Percentiles rank a stretch among this genome's conserved stretches.
Evolutionary conservation across 2,797 vertebrate genomes (phyloP).

Genomic region (Argentina silus): DNA sequence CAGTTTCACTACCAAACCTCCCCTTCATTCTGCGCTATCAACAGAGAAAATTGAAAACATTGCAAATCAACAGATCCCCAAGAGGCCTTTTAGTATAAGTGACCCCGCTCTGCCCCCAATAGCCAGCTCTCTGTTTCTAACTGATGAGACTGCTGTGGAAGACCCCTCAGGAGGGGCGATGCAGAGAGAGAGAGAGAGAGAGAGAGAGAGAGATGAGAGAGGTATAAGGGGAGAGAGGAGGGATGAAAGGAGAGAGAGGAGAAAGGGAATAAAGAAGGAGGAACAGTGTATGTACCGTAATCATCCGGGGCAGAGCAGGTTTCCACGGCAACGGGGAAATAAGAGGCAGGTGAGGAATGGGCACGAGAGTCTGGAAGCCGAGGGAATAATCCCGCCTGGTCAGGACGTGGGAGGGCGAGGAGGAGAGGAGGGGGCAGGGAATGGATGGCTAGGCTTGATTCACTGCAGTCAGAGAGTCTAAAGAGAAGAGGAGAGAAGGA

Average conservation of each 20-base stretch:
- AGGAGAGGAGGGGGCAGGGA: slow-evolving; percentile 52
- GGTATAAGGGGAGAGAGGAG: background rate
- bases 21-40: slow-evolving; percentile 38
- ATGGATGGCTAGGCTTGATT: slow-evolving; percentile 66
- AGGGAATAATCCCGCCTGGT: slow-evolving; percentile 55
- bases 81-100: slow-evolving; percentile 45
- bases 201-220: background rate
- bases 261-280: slow-evolving; percentile 41
- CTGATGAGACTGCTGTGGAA: slow-evolving; percentile 59
- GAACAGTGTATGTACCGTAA: slow-evolving; percentile 43
- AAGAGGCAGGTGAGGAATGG: slow-evolving; percentile 59
- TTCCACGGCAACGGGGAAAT: slow-evolving; percentile 66
- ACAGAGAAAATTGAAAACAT: slow-evolving; percentile 6
- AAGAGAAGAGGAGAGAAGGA: slow-evolving; percentile 4
- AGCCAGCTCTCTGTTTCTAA: slow-evolving; percentile 41
- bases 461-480: slow-evolving; percentile 52
- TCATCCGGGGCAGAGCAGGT: slow-evolving; percentile 50
- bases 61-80: slow-evolving; percentile 34
- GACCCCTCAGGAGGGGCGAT: slow-evolving; percentile 39
- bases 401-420: slow-evolving; percentile 49
- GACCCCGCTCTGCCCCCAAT: slow-evolving; percentile 36
- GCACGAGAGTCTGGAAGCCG: slow-evolving; percentile 42
- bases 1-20: too few relatives aligned
- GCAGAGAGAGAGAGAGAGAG: slow-evolving; percentile 3
- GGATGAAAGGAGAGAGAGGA: slow-evolving; percentile 20